Conservation (phyloP, 1,140 invertebrate species). For the Heliconius himera region DNA sequence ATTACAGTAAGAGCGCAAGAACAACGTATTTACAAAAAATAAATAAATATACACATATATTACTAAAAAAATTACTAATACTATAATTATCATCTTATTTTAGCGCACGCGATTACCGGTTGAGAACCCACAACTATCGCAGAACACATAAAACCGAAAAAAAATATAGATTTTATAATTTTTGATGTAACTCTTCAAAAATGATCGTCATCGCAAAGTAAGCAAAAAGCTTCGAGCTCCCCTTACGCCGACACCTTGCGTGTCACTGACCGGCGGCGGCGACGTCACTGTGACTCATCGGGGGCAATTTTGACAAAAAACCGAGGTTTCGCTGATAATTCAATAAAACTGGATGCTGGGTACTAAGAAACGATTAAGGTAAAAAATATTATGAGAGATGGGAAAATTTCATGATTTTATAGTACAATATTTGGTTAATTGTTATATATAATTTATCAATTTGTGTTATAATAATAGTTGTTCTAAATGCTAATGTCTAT, state of each 20-base stretch:
- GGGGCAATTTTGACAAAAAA: constrained; percentile 9
- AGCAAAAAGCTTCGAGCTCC: not conserved
- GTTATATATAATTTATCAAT: not conserved
- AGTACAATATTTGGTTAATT: not conserved
- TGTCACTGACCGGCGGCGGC: not conserved
- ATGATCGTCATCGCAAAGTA: not conserved
- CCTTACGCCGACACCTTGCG: not conserved
- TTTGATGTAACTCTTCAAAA: not conserved
- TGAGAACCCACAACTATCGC: no score
- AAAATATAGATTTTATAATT: not conserved
- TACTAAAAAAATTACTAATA: no score
- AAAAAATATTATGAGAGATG: not conserved
- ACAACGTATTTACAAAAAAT: no score
- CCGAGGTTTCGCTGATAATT: not conserved
- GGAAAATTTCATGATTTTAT: not conserved
- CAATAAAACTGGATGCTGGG: constrained; percentile 4
- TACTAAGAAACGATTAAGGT: constrained; percentile 9
- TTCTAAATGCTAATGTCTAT: no score
- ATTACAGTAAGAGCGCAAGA: no score
- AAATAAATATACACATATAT: no score
- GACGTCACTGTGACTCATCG: not conserved
- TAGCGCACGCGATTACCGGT: no score
- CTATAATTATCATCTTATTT: no score
- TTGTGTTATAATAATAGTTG: no score
- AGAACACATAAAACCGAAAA: no score